Evolutionary conservation across 1,140 invertebrate genomes (phyloP).

Genomic region (Octopus sinensis): DNA sequence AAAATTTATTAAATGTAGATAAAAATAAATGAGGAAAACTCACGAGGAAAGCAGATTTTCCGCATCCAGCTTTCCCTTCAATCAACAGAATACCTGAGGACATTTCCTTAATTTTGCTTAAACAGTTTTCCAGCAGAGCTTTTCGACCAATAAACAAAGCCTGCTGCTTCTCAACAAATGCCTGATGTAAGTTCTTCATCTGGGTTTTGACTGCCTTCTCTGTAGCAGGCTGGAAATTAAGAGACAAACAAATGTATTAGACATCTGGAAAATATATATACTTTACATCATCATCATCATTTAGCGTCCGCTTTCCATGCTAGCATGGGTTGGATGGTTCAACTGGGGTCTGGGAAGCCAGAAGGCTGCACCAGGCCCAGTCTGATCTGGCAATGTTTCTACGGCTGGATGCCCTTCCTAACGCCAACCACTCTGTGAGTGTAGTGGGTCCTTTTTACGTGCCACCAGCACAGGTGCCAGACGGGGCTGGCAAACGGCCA

Average conservation of each 20-base stretch:
- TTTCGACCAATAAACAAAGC: slow-evolving; percentile 48
- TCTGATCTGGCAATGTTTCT: too few relatives aligned
- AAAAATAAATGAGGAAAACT: slow-evolving; percentile 1
- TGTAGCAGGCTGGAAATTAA: not conserved
- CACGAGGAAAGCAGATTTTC: slow-evolving; percentile 57
- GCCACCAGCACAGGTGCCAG: too few relatives aligned
- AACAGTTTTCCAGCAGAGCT: slow-evolving; percentile 42
- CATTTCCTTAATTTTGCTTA: slow-evolving; percentile 39
- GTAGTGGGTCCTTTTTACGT: too few relatives aligned
- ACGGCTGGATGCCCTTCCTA: too few relatives aligned
- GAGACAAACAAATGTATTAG: not conserved
- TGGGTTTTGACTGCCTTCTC: slow-evolving; percentile 45
- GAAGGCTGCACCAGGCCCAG: too few relatives aligned
- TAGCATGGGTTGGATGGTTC: too few relatives aligned
- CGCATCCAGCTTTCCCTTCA: slow-evolving; percentile 53
- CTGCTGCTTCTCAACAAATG: slow-evolving; percentile 37
- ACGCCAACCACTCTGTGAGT: too few relatives aligned
- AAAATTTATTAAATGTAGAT: not conserved
- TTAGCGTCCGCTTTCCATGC: too few relatives aligned
- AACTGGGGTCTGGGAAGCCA: too few relatives aligned
- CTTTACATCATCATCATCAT: not conserved
- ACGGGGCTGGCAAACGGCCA: too few relatives aligned
- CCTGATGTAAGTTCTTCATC: slow-evolving; percentile 44
- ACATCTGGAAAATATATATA: not conserved
- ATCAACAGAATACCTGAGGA: slow-evolving; percentile 44